Base-by-base conservation (phyloP, 2,888 invertebrate species). In the Parascotia fuliginaria region DNA sequence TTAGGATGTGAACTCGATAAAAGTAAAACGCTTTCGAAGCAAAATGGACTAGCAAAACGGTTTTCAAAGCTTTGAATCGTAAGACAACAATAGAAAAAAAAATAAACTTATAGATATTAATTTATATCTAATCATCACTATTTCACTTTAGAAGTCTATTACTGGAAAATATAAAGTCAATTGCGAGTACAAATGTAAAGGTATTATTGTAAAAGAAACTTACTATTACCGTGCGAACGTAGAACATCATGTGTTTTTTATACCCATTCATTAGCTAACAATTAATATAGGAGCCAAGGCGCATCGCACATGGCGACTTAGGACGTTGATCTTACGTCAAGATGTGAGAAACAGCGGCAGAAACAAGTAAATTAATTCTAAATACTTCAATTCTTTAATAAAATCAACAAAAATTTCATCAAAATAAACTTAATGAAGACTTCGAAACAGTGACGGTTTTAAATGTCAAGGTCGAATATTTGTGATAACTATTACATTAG, bases 261-360 rank as follows among this genome's bases (percentile, higher is more conserved):
- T 75, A 61, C 39, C 60, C 70, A 70, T 81, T 83, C 82, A 85
- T 86, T 84, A 83, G 75, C 72, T 70, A 74, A 83, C 82, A 86
- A 85, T 85, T 85, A 84, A 79, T 76, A 73, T 68, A 73, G 68
- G 63, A 69, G 63, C 63, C 64, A 66, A 58, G 65, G 70, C 68
- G 70, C 70, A 73, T 66, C 75, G 73, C 73, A 70, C 64, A 72
- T 70, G 66, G 72, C 49, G 65, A 70, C 73, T 71, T 59, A 67
- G 75, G 71, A 70, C 73, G 45, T 74, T 75, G 75, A 70, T 77
- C 67, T 66, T 51, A 47, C 54, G 49, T 31, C 50, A 65, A 73
- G 69, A 52, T 45, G 66, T 54, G 55, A 67, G 70, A 63, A 60
- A 11, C 11, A 60, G 69, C 75, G 66, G 41, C 14, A 22, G 14